Conservation (phyloP, 2,797 vertebrate genomes). For the Gymnocypris eckloni region DNA sequence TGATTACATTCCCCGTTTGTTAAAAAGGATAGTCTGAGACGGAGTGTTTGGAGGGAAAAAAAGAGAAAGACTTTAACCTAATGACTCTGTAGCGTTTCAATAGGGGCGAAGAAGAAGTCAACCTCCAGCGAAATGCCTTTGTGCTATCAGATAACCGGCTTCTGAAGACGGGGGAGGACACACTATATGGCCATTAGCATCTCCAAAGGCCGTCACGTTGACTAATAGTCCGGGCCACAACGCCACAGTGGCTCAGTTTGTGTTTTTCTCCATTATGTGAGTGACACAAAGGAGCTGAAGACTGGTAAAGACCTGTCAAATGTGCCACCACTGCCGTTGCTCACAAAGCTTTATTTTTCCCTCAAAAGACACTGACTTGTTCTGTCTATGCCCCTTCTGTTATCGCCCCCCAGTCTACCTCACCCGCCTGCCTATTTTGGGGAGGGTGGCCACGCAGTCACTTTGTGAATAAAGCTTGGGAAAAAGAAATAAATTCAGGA, state of each 20-base stretch:
- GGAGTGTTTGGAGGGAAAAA: constrained; percentile 37
- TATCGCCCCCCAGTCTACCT: constrained; percentile 67
- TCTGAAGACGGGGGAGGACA: constrained; percentile 80
- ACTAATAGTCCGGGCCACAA: constrained; percentile 84
- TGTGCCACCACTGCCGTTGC: constrained; percentile 84
- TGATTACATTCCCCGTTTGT: constrained; percentile 68
- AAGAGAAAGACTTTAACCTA: constrained; percentile 69
- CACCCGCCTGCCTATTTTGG: constrained; percentile 67
- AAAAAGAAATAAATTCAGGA: constrained; percentile 89
- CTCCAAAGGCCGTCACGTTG: constrained; percentile 89
- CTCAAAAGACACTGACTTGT: constrained; percentile 78
- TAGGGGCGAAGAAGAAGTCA: constrained; percentile 77
- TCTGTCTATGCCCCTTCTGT: constrained; percentile 76
- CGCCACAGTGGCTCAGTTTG: constrained; percentile 89
- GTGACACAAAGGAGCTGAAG: constrained; percentile 91
- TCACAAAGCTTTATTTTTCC: constrained; percentile 90
- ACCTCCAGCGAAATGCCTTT: constrained; percentile 83
- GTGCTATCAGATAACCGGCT: constrained; percentile 83
- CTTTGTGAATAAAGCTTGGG: constrained; percentile 84
- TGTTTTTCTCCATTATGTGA: constrained; percentile 91
- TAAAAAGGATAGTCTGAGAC: constrained; percentile 62
- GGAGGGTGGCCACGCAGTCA: constrained; percentile 69
- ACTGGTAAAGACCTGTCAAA: constrained; percentile 93
- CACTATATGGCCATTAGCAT: constrained; percentile 96
- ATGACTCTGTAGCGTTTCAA: constrained; percentile 78